Percentiles rank a stretch among this genome's conserved stretches.
phyloP scores from a whole-genome alignment of 2,797 vertebrate species.

The Thripadectes ignobilis region DNA sequence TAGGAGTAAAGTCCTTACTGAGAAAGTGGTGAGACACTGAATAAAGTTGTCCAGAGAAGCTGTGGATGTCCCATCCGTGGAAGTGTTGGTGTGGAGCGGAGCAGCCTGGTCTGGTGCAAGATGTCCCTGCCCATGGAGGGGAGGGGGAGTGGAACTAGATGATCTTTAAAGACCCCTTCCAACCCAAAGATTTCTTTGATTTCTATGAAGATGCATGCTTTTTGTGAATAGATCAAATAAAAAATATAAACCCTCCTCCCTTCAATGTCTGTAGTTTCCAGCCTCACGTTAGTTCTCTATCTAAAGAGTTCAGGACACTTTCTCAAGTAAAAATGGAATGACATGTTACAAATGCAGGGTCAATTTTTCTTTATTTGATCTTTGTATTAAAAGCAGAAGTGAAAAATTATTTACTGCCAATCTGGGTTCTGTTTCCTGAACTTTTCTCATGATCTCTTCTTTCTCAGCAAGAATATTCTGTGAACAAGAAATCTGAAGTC shows the following conservation, averaged over 20 bases:
- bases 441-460: conserved; percentile 34
- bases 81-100: background rate
- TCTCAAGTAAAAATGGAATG: conserved; percentile 9
- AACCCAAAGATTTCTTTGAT: background rate
- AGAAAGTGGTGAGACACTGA: background rate
- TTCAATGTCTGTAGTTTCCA: rapidly evolving
- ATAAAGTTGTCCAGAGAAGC: background rate
- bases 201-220: conserved; percentile 1
- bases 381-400: background rate
- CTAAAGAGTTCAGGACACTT: conserved; percentile 15
- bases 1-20: background rate
- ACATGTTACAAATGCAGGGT: background rate
- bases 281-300: background rate
- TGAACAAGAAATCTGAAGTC: conserved; percentile 62
- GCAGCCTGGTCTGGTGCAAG: background rate
- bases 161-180: background rate
- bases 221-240: conserved; percentile 6
- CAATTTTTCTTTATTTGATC: background rate
- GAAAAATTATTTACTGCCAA: background rate
- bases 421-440: conserved; percentile 5
- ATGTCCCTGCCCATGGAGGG: background rate
- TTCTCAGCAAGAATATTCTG: conserved; percentile 52
- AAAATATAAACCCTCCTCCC: background rate
- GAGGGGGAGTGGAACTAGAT: background rate
- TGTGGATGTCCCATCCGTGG: background rate